phyloP scores from a whole-genome alignment of 30 jellyfish, hydroid and myxozoan genomes.

The Cassiopea xamachana region DNA sequence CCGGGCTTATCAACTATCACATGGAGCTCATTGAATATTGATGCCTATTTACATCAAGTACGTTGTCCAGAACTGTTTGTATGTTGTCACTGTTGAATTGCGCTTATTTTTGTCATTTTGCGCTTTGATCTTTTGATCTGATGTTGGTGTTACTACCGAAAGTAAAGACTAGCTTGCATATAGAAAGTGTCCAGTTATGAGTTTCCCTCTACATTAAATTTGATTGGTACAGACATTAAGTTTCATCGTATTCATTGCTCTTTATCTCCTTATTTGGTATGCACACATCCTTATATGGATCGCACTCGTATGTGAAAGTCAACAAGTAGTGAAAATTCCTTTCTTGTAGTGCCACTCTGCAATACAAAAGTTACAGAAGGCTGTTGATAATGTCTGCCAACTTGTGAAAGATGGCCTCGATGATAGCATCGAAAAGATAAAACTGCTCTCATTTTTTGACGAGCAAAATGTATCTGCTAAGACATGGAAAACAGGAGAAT shows the following conservation, averaged over 20 bases:
- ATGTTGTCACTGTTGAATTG: too few species aligned
- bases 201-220: not conserved
- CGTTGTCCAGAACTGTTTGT: not conserved
- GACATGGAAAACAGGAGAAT: slow-evolving; percentile 53
- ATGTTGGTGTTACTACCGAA: not conserved
- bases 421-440: slow-evolving; percentile 46
- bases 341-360: slow-evolving; percentile 64
- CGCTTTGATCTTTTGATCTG: not conserved
- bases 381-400: slow-evolving; percentile 53
- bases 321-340: not conserved
- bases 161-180: not conserved
- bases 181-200: too few species aligned
- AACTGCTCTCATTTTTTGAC: slow-evolving; percentile 55
- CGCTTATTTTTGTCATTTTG: too few species aligned
- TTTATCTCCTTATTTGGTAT: not conserved
- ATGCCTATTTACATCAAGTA: slow-evolving; percentile 87
- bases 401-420: slow-evolving; percentile 58
- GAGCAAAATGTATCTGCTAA: slow-evolving; percentile 2
- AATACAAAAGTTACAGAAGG: slow-evolving; percentile 40
- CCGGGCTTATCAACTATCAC: slow-evolving; percentile 84
- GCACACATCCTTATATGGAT: not conserved
- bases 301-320: too few species aligned
- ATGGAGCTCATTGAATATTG: slow-evolving; percentile 87
- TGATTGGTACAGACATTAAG: too few species aligned
- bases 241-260: too few species aligned